phyloP scores from a whole-genome alignment of 1,140 invertebrate species.

The Tetraneura akinire region DNA sequence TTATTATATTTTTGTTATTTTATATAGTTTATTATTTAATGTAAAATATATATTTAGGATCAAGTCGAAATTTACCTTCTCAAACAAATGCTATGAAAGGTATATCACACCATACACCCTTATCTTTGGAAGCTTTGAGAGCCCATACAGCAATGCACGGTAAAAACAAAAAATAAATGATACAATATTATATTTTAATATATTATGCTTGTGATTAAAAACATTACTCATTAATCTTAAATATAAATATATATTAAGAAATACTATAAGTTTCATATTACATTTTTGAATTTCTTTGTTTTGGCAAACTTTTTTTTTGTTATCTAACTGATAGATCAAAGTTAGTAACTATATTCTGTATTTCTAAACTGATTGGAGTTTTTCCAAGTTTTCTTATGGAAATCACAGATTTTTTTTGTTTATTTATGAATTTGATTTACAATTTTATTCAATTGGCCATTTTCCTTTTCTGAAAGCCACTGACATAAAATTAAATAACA shows the following conservation, averaged over 20 bases:
- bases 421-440: too few relatives aligned
- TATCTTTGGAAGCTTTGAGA: slow-evolving; percentile 62
- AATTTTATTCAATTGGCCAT: too few relatives aligned
- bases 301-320: too few relatives aligned
- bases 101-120: slow-evolving; percentile 62
- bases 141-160: slow-evolving; percentile 61
- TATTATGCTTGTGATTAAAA: too few relatives aligned
- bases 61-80: slow-evolving; percentile 46
- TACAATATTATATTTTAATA: neutral
- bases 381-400: too few relatives aligned
- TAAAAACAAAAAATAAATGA: slow-evolving; percentile 12
- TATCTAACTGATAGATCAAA: too few relatives aligned
- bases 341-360: too few relatives aligned
- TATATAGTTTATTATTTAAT: neutral
- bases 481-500: too few relatives aligned
- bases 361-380: too few relatives aligned
- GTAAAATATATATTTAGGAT: slow-evolving; percentile 19
- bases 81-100: slow-evolving; percentile 60
- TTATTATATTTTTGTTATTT: neutral
- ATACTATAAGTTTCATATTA: too few relatives aligned
- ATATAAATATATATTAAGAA: neutral
- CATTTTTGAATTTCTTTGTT: neutral
- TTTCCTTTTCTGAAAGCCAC: too few relatives aligned
- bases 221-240: neutral
- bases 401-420: too few relatives aligned